Percentiles rank a stretch among this genome's conserved stretches.
These are phyloP conservation scores for Chelmon rostratus DNA, from an alignment of 2,797 vertebrate species.

Conservation along the genomic window DNA sequence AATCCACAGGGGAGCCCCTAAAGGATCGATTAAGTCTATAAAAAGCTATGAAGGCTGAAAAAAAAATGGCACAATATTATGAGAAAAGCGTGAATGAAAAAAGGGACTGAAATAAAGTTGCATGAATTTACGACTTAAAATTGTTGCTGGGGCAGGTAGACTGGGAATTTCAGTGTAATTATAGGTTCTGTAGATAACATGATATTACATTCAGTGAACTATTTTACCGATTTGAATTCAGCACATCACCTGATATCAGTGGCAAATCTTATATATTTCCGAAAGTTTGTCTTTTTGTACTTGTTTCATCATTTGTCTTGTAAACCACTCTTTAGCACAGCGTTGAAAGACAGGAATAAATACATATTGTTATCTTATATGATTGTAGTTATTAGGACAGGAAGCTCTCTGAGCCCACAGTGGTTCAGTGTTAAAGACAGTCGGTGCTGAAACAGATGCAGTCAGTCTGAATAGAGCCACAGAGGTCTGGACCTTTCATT, in stretches of 20 bases:
- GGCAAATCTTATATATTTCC: constrained; percentile 7
- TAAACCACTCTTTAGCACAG: background rate
- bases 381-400: constrained; percentile 7
- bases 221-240: constrained; percentile 3
- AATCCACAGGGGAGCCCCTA: background rate
- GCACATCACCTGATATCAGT: constrained; percentile 7
- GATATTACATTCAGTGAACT: background rate
- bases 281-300: background rate
- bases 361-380: background rate
- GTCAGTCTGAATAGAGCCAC: constrained; percentile 22
- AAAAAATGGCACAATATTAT: background rate
- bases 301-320: background rate
- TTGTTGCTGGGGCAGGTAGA: background rate
- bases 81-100: background rate
- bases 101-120: background rate
- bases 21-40: background rate
- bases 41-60: background rate
- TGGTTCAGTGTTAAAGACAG: background rate
- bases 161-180: background rate
- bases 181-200: background rate
- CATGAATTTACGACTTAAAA: background rate
- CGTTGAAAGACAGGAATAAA: background rate
- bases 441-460: constrained; percentile 53
- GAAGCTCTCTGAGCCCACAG: constrained; percentile 18
- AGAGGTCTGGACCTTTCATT: constrained; percentile 59